Conservation (phyloP, 2,113 vertebrate species). For the Hyla sarda region DNA sequence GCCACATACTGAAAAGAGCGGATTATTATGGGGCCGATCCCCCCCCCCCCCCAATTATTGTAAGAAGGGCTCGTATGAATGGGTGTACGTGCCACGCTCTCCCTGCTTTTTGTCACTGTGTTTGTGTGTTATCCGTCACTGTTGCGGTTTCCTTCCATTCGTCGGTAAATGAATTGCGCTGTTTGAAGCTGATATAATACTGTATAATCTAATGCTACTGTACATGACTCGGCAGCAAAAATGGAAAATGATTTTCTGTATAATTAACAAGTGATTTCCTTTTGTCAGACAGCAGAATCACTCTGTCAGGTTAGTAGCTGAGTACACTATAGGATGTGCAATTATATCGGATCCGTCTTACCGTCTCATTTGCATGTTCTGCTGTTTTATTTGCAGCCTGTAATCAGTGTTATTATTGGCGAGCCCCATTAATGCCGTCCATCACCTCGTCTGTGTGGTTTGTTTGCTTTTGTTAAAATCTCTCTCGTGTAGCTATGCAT, state of each 20-base stretch:
- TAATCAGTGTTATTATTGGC: constrained; percentile 53
- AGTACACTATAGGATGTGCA: constrained; percentile 45
- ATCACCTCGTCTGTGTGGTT: constrained; percentile 14
- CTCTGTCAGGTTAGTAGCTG: constrained; percentile 70
- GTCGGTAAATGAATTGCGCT: constrained; percentile 10
- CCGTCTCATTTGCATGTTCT: constrained; percentile 58
- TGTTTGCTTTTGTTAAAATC: neutral
- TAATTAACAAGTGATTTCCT: constrained; percentile 67
- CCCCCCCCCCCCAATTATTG: neutral
- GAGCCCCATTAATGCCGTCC: constrained; percentile 29
- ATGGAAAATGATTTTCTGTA: constrained; percentile 39
- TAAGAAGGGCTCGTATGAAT: neutral
- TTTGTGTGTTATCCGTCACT: neutral
- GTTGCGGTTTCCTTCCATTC: constrained; percentile 28
- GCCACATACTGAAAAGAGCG: neutral
- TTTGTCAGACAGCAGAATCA: constrained; percentile 73
- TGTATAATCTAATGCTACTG: constrained; percentile 50
- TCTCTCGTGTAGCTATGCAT: neutral
- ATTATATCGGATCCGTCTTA: constrained; percentile 49
- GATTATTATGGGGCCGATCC: neutral
- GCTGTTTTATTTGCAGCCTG: constrained; percentile 42
- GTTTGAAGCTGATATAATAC: constrained; percentile 37
- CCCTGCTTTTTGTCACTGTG: constrained; percentile 7
- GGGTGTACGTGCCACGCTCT: neutral
- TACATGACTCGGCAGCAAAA: constrained; percentile 28